Conservation (phyloP, 1,140 invertebrate species). For the Pogonomyrmex californicus region DNA sequence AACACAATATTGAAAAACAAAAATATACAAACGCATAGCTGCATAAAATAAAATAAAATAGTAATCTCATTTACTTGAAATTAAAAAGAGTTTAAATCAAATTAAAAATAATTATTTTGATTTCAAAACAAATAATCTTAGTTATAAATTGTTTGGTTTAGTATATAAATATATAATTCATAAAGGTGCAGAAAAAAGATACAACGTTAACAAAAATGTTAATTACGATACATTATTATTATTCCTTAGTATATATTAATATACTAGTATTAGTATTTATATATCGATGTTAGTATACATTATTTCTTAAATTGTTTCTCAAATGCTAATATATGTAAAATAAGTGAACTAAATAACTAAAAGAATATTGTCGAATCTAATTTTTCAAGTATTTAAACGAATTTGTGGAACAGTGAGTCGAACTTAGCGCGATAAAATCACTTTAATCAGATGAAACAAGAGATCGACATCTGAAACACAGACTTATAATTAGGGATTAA, state of each 20-base stretch:
- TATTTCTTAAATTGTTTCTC: background rate
- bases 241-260: too few species aligned
- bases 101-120: background rate
- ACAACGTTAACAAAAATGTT: too few species aligned
- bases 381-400: background rate
- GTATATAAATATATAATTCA: too few species aligned
- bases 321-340: background rate
- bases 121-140: background rate
- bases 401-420: background rate
- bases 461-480: background rate
- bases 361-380: background rate
- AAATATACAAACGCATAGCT: background rate
- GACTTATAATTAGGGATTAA: constrained; percentile 18
- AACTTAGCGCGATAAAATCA: background rate
- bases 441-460: constrained; percentile 27
- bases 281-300: background rate
- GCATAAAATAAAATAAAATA: background rate
- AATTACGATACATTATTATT: too few species aligned
- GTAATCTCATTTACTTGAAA: background rate
- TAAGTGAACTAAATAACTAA: background rate
- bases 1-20: constrained; percentile 30
- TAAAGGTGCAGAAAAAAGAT: too few species aligned
- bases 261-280: too few species aligned
- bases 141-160: background rate
- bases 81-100: background rate